Evolutionary conservation across 1,140 invertebrate genomes (phyloP), one percentile per base, ranked within the genome.

Genomic region (Atopsyche davidsoni): DNA sequence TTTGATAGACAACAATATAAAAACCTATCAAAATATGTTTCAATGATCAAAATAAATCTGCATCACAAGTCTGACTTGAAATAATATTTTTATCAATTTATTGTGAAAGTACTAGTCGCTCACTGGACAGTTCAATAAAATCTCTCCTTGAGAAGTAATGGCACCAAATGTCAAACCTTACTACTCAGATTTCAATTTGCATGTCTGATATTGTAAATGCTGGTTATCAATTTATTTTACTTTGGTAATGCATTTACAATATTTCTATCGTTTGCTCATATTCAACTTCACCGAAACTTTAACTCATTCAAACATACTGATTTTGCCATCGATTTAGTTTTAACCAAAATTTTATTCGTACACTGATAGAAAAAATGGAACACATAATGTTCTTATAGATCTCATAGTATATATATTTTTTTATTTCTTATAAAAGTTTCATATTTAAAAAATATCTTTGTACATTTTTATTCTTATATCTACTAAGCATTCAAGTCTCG

Each of bases 401-500:
- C n/a, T 11, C 3, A 13, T 34, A 14, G 16, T 39, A 17, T 39
- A 36, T 50, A 50, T 42, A 46, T 51, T 16, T 51, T 46, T 50
- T 44, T 43, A 24, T 51, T 42, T 53, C 46, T 53, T 57, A 57
- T 53, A 57, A 53, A 55, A 57, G 46, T 57, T 57, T 57, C 46
- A 40, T 50, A 25, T 52, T 57, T 57, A 39, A 57, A 57, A 57
- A 57, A 57, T 57, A 57, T 57, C 51, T 57, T 57, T 57, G 55
- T 57, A 57, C 55, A 57, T 38, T 57, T 57, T 57, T 46, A 57
- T 57, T 43, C 43, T 50, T 53, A 53, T 48, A 53, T 28, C 50
- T 57, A 57, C 32, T 51, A 51, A 48, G 50, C 55, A 45, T 57
- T 53, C 51, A 51, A 56, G 28, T 42, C 22, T 13, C 17, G 14